Percentiles rank a stretch among this genome's conserved stretches.
Evolutionary conservation across 1,140 invertebrate species (phyloP).

Genomic region (Hylyphantes graminicola): DNA sequence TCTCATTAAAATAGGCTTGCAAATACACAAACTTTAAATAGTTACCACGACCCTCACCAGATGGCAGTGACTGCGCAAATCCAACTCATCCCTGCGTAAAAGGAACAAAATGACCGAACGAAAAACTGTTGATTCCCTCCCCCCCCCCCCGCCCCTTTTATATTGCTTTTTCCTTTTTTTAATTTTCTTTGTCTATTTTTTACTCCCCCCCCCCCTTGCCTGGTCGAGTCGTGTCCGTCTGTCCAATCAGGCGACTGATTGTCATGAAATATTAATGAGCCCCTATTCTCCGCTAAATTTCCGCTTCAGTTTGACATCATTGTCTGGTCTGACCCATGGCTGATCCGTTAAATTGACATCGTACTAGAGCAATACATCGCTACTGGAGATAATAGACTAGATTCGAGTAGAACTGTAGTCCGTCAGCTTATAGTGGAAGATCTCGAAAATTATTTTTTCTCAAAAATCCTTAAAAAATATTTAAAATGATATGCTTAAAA

Average conservation of each 20-base stretch:
- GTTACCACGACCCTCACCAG: not conserved
- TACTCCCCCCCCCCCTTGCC: constrained; percentile 8
- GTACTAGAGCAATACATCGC: no score
- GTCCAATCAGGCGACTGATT: constrained; percentile 58
- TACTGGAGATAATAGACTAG: no score
- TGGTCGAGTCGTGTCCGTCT: constrained; percentile 51
- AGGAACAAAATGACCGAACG: constrained; percentile 37
- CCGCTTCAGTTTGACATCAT: no score
- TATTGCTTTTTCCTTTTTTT: constrained; percentile 22
- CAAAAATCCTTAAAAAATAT: no score
- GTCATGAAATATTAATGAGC: constrained; percentile 60
- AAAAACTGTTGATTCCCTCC: constrained; percentile 25
- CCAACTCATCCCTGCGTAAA: not conserved
- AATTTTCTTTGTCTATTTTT: constrained; percentile 1
- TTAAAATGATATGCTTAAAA: no score
- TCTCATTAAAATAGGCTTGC: no score
- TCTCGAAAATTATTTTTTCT: no score
- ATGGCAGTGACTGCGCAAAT: constrained; percentile 15
- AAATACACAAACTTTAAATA: no score
- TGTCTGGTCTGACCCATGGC: no score
- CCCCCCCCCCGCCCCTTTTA: not conserved
- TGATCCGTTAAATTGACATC: no score
- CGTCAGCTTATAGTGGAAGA: no score
- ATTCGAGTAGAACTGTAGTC: no score
- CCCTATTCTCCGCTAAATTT: constrained; percentile 31